Evolutionary conservation across 2,888 invertebrate genomes (phyloP), one percentile per base, ranked within the genome.

Genomic region (Tachina fera): DNA sequence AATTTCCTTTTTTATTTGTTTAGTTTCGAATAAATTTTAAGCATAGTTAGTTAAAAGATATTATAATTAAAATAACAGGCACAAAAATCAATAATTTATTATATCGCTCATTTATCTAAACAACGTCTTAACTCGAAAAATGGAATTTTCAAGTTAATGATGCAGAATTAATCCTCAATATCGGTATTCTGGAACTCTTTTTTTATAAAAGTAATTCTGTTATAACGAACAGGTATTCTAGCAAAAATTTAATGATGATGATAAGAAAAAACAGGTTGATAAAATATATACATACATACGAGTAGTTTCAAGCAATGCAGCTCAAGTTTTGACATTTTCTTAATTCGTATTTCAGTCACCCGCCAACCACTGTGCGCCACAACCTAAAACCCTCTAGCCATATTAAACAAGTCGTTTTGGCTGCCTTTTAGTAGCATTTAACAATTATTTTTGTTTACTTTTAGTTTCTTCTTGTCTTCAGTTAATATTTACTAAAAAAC

Each of bases 11-110:
- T 51, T 47, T 65, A 49, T 45, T 75, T 31, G 31, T 31, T 74
- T 16, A 80, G 58, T 82, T 76, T 76, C 83, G 76, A 63, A 78
- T 75, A 56, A 63, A 76, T 79, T 82, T 53, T 41, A 67, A 71
- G 31, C 31, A 31, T 31, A 68, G 63, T 75, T 85, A 22, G 9
- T 6, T 14, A 39, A 65, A 65, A 8, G 13, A 9, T 16, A n/a
- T 31, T 9, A 67, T 14, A 67, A 31, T 43, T 8, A 61, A 16
- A 1, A 3, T 41, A 41, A 16, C 16, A 41, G 22, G 5, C 8
- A 10, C 31, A 0, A 31, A 31, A 31, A 31, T 31, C 6, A 31
- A 31, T 31, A 5, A 31, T 31, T 31, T 4, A 31, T 31, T 4
- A 31, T 4, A 31, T 31, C 31, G 31, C 22, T 22, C 22, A 22